Conservation (phyloP, 1,140 invertebrate genomes). For the Dreissena polymorpha region DNA sequence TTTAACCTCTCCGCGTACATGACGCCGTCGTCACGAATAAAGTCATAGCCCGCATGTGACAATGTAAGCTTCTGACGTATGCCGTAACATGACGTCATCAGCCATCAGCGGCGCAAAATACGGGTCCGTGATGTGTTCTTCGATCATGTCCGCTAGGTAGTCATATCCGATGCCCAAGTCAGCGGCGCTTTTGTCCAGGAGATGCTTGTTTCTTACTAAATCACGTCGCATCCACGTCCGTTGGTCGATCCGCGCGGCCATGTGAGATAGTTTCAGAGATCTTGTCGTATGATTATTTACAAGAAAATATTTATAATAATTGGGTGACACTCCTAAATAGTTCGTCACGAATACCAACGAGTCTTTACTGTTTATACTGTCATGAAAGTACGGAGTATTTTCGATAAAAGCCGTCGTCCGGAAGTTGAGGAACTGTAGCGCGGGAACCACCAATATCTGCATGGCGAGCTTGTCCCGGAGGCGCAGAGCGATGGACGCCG, state of each 20-base stretch:
- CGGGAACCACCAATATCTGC: conserved; percentile 71
- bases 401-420: conserved; percentile 67
- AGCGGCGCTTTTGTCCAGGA: conserved; percentile 40
- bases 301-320: conserved; percentile 52
- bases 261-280: conserved; percentile 59
- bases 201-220: conserved; percentile 49
- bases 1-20: conserved; percentile 66
- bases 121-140: conserved; percentile 60
- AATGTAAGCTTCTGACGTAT: conserved; percentile 63
- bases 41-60: conserved; percentile 67
- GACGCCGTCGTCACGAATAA: conserved; percentile 69
- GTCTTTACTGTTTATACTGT: conserved; percentile 55
- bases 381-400: conserved; percentile 58
- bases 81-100: conserved; percentile 56
- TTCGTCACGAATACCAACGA: conserved; percentile 57
- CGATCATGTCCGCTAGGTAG: conserved; percentile 56
- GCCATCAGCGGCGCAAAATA: conserved; percentile 65
- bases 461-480: conserved; percentile 56
- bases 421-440: conserved; percentile 69
- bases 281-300: conserved; percentile 66
- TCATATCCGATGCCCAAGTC: conserved; percentile 53
- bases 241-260: conserved; percentile 49
- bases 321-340: conserved; percentile 55
- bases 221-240: conserved; percentile 52
- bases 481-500: conserved; percentile 57